Evolutionary conservation across 2,888 invertebrate genomes (phyloP).

Genomic region (Coleophora deauratella): DNA sequence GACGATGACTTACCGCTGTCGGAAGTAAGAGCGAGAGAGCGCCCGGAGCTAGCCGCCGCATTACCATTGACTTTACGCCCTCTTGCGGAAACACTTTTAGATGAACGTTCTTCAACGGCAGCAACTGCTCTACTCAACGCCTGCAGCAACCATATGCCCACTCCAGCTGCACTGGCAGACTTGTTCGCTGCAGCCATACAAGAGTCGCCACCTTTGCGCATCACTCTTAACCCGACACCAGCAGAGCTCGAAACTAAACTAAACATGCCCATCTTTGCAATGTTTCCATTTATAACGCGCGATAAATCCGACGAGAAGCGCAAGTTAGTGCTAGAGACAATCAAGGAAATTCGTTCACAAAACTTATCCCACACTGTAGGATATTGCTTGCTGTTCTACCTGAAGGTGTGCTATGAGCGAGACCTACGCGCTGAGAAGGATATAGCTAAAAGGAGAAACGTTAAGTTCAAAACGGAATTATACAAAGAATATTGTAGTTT

Average conservation of each 20-base stretch:
- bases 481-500: conserved; percentile 93
- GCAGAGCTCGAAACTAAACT: conserved; percentile 78
- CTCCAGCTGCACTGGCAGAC: conserved; percentile 55
- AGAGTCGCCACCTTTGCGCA: conserved; percentile 64
- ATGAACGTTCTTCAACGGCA: conserved; percentile 53
- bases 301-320: conserved; percentile 79
- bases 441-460: conserved; percentile 68
- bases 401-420: conserved; percentile 82
- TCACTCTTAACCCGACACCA: conserved; percentile 62
- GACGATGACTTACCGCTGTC: conserved; percentile 86
- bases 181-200: conserved; percentile 62
- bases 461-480: conserved; percentile 85
- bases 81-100: conserved; percentile 59
- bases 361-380: conserved; percentile 82
- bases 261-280: conserved; percentile 87
- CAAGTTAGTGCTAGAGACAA: conserved; percentile 84
- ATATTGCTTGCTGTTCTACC: conserved; percentile 90
- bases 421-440: conserved; percentile 63
- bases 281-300: conserved; percentile 87
- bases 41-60: conserved; percentile 72
- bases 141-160: conserved; percentile 52
- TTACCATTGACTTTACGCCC: conserved; percentile 57
- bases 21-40: conserved; percentile 80
- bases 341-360: conserved; percentile 85
- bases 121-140: conserved; percentile 54